A percentile compares a stretch with the other conserved stretches of the same genome.
These are phyloP conservation scores for Ypsolopha scabrella DNA, from an alignment of 2,888 invertebrate species.

Conservation along the genomic window DNA sequence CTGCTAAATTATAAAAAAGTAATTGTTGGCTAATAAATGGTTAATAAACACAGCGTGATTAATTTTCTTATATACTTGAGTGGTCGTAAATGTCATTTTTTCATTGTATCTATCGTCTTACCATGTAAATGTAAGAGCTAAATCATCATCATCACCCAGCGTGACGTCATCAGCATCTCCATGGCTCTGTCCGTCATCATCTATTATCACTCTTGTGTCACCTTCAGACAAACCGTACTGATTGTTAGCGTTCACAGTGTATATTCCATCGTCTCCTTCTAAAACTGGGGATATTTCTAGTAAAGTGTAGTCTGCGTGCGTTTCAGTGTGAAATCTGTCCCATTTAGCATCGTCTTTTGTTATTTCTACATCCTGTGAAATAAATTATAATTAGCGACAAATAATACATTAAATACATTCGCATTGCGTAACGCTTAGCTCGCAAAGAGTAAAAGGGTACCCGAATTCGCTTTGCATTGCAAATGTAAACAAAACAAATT, in stretches of 20 bases:
- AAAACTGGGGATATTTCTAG: constrained; percentile 2
- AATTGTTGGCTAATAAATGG: neutral
- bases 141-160: neutral
- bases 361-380: constrained; percentile 3
- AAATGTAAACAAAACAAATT: neutral
- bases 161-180: neutral
- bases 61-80: neutral
- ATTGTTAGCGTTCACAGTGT: neutral
- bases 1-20: neutral
- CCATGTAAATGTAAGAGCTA: neutral
- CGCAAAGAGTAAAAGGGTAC: constrained; percentile 19
- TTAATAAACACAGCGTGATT: neutral
- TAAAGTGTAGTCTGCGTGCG: neutral
- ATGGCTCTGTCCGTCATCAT: neutral
- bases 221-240: neutral
- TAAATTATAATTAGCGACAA: neutral
- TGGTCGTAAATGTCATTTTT: neutral
- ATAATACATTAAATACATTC: neutral
- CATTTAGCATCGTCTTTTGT: neutral
- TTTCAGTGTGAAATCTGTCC: constrained; percentile 1
- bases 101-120: neutral
- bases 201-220: neutral
- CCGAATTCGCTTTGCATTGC: constrained; percentile 16
- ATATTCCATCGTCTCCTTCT: neutral
- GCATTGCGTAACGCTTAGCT: constrained; percentile 5